These are phyloP conservation scores for Schizaphis graminum DNA, from an alignment of 2,888 invertebrate genomes.

Conservation along the genomic window DNA sequence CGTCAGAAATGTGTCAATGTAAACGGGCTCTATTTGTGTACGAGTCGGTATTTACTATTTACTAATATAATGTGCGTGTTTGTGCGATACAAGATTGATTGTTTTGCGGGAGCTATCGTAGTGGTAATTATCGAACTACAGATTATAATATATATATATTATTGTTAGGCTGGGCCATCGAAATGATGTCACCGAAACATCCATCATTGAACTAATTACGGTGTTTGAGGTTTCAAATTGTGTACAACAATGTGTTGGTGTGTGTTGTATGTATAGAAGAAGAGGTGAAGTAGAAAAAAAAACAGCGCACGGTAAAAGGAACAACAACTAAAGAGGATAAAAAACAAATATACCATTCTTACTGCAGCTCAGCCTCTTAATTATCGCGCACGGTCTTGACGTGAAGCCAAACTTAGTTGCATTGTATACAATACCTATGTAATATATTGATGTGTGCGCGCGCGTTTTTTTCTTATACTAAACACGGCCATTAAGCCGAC, in stretches of 20 bases:
- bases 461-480: slow-evolving; percentile 25
- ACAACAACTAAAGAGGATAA: not conserved
- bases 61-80: not conserved
- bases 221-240: slow-evolving; percentile 55
- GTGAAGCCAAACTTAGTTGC: slow-evolving; percentile 28
- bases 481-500: slow-evolving; percentile 62
- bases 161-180: not conserved
- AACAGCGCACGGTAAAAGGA: slow-evolving; percentile 18
- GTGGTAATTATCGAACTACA: slow-evolving; percentile 56
- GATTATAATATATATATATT: not conserved
- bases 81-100: slow-evolving; percentile 55
- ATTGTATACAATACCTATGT: not conserved
- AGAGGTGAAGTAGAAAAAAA: slow-evolving; percentile 19
- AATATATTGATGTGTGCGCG: not conserved
- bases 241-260: not conserved
- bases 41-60: not conserved
- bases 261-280: not conserved
- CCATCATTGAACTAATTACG: slow-evolving; percentile 62
- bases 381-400: slow-evolving; percentile 52
- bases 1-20: slow-evolving; percentile 52
- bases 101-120: slow-evolving; percentile 17
- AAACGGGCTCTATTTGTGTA: slow-evolving; percentile 27
- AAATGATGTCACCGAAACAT: slow-evolving; percentile 62
- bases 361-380: slow-evolving; percentile 31
- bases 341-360: slow-evolving; percentile 43